Evolutionary conservation across 2,888 invertebrate genomes (phyloP).

Genomic region (Terebella lapidaria): DNA sequence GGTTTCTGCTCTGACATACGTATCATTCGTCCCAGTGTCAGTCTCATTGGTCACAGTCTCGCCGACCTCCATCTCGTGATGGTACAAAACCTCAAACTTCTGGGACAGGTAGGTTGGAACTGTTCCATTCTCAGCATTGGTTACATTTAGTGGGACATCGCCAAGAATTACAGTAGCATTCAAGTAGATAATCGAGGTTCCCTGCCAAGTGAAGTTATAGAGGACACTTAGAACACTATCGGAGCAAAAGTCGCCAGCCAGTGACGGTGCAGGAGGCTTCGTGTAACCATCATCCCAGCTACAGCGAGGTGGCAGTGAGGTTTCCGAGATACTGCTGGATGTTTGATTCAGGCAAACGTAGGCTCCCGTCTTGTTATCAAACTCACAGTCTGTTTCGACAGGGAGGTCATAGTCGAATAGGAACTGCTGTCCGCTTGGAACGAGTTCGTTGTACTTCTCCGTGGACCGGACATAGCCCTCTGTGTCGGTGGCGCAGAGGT

Average conservation of each 20-base stretch:
- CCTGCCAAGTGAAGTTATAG: slow-evolving; percentile 4
- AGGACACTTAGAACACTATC: slow-evolving; percentile 40
- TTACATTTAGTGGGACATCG: neutral
- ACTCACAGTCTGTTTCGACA: slow-evolving; percentile 10
- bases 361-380: slow-evolving; percentile 14
- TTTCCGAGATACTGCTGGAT: neutral
- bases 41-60: neutral
- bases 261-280: slow-evolving; percentile 26
- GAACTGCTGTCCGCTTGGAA: neutral
- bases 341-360: slow-evolving; percentile 14
- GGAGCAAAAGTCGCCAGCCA: slow-evolving; percentile 23
- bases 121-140: neutral
- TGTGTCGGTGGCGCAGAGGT: slow-evolving; percentile 24
- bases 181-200: neutral
- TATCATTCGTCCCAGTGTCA: neutral
- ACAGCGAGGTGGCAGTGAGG: slow-evolving; percentile 26
- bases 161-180: slow-evolving; percentile 2
- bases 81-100: neutral
- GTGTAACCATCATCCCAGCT: slow-evolving; percentile 30
- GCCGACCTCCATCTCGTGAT: neutral
- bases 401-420: slow-evolving; percentile 5
- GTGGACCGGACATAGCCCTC: slow-evolving; percentile 24
- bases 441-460: slow-evolving; percentile 24
- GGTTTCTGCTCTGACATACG: neutral
- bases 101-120: neutral